Conservation (phyloP, 92 coral and sea anemone genomes). For the Pocillopora meandrina region DNA sequence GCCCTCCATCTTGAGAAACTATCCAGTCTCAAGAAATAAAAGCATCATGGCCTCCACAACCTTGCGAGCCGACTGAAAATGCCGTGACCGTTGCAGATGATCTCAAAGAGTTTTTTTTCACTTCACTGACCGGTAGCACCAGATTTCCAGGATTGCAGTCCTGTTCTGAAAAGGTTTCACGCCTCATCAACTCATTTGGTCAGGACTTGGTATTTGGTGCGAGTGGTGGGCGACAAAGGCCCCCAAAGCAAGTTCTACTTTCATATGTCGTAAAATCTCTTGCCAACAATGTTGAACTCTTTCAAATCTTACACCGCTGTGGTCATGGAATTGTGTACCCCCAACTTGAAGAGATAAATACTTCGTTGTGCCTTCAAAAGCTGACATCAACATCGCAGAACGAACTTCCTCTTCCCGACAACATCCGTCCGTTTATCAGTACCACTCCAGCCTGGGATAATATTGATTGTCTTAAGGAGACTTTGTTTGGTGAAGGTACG, state of each 20-base stretch:
- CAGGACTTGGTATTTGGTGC: slow-evolving; percentile 67
- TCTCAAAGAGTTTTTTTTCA: slow-evolving; percentile 34
- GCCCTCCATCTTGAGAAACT: slow-evolving; percentile 44
- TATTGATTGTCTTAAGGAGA: slow-evolving; percentile 48
- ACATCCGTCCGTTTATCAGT: slow-evolving; percentile 21
- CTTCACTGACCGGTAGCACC: slow-evolving; percentile 38
- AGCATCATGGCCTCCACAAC: slow-evolving; percentile 54
- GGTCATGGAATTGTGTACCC: slow-evolving; percentile 67
- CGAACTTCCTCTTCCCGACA: slow-evolving; percentile 42
- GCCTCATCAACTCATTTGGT: slow-evolving; percentile 56
- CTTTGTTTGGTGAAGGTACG: slow-evolving; percentile 53
- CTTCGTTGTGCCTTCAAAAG: slow-evolving; percentile 55
- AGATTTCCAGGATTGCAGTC: slow-evolving; percentile 24
- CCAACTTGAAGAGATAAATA: slow-evolving; percentile 68
- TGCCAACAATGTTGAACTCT: too few relatives aligned
- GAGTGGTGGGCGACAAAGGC: slow-evolving; percentile 56
- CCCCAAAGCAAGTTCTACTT: slow-evolving; percentile 71
- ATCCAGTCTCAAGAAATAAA: slow-evolving; percentile 32
- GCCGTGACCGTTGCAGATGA: slow-evolving; percentile 41
- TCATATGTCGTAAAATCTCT: slow-evolving; percentile 33
- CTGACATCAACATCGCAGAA: slow-evolving; percentile 34
- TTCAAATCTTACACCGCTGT: slow-evolving; percentile 57
- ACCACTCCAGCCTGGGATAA: not conserved
- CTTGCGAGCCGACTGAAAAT: slow-evolving; percentile 40
- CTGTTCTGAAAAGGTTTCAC: slow-evolving; percentile 40